Evolutionary conservation across 2,888 invertebrate genomes (phyloP).

Genomic region (Pristionchus entomophagus): DNA sequence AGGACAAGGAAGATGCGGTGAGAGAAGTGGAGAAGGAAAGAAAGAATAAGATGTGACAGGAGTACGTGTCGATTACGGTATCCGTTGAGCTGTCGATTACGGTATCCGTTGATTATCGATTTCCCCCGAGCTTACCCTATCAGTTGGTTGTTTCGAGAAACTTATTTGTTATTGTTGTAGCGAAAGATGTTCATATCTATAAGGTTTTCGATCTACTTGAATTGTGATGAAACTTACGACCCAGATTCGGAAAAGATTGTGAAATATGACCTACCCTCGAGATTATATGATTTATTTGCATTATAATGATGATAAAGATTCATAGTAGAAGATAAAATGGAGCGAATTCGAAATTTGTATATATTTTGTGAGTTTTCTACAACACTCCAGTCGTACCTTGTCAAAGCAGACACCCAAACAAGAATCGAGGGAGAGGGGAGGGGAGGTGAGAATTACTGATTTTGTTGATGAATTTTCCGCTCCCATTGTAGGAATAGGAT

Average conservation of each 20-base stretch:
- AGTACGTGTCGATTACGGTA: not conserved
- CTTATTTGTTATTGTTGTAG: not conserved
- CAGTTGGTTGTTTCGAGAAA: not conserved
- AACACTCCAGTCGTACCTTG: no score
- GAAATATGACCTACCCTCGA: not conserved
- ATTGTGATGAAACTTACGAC: conserved; percentile 3
- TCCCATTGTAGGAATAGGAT: no score
- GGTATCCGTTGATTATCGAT: not conserved
- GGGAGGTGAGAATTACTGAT: no score
- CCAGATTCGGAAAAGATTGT: not conserved
- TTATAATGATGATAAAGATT: conserved; percentile 10
- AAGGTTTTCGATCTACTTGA: not conserved
- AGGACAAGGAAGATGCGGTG: conserved; percentile 81
- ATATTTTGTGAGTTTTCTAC: no score
- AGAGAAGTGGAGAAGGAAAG: not conserved
- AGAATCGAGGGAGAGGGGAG: no score
- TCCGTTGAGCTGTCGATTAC: not conserved
- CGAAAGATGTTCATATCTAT: not conserved
- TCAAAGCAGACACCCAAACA: no score
- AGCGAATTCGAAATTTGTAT: no score
- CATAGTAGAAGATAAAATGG: no score
- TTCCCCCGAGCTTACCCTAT: not conserved
- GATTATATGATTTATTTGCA: not conserved
- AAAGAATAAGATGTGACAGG: conserved; percentile 23
- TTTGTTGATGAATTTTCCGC: no score